These are phyloP conservation scores for Alexandromys oeconomus DNA, from an alignment of 2,797 vertebrate species.

Conservation along the genomic window DNA sequence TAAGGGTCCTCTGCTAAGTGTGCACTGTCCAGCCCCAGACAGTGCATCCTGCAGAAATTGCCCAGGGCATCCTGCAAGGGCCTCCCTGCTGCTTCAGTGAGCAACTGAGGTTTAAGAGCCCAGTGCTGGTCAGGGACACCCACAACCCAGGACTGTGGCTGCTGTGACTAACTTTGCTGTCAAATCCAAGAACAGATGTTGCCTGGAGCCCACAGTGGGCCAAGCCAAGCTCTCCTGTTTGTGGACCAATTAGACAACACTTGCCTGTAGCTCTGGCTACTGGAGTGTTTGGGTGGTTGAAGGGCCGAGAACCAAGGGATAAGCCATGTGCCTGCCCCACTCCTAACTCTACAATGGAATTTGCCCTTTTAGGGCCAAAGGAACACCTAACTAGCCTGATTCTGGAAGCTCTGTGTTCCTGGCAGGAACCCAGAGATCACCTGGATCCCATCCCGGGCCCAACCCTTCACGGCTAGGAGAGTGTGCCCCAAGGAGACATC, in stretches of 20 bases:
- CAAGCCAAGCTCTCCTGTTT: neutral
- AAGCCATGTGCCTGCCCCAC: neutral
- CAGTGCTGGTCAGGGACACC: neutral
- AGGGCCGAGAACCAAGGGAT: neutral
- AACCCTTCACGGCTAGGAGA: neutral
- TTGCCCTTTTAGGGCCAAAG: neutral
- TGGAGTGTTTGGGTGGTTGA: neutral
- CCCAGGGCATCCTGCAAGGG: neutral
- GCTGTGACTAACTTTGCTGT: neutral
- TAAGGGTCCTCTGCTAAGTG: neutral
- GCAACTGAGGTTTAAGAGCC: neutral
- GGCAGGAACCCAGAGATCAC: neutral
- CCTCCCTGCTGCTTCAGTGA: too few species aligned
- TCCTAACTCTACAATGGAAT: neutral
- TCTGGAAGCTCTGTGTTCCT: neutral
- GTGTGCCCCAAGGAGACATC: neutral
- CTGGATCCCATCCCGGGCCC: neutral
- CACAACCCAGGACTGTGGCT: neutral
- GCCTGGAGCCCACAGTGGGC: neutral
- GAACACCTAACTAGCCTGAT: too few species aligned
- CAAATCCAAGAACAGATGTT: neutral
- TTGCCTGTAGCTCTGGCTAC: neutral
- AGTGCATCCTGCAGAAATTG: neutral
- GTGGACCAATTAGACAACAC: neutral
- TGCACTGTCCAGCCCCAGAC: neutral